Evolutionary conservation across 2,797 vertebrate genomes (phyloP).

Genomic region (Clarias fuscus): DNA sequence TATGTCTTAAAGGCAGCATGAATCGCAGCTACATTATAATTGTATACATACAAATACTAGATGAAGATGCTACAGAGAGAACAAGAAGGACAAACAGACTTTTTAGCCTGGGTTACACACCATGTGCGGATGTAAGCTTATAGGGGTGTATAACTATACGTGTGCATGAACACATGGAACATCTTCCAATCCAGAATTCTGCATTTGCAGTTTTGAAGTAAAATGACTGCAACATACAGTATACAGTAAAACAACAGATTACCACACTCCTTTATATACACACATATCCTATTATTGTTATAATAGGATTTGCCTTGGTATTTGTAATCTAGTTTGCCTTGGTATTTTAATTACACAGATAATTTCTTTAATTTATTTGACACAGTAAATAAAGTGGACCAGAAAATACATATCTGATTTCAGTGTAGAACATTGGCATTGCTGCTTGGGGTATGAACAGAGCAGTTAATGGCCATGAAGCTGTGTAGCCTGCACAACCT

Average conservation of each 20-base stretch:
- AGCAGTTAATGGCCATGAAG: not conserved
- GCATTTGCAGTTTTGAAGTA: not conserved
- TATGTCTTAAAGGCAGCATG: not conserved
- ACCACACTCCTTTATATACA: not conserved
- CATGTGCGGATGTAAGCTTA: too few species aligned
- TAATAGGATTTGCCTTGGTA: too few species aligned
- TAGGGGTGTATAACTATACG: not conserved
- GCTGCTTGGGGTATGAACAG: slow-evolving; percentile 17
- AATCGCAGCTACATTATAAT: not conserved
- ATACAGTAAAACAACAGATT: not conserved
- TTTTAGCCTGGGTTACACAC: not conserved
- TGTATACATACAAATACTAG: not conserved
- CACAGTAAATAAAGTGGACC: not conserved
- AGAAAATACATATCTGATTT: too few species aligned
- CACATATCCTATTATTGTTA: too few species aligned
- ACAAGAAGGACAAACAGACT: not conserved
- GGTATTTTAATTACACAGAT: not conserved
- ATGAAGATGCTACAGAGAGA: not conserved
- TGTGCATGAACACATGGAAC: not conserved
- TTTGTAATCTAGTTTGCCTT: not conserved
- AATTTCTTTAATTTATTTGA: not conserved
- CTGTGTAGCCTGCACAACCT: slow-evolving; percentile 11
- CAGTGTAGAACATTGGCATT: not conserved
- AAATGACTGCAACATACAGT: not conserved
- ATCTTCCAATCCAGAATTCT: too few species aligned